These are phyloP conservation scores for Bimastos eiseni DNA, from an alignment of 2,888 invertebrate genomes.

Conservation along the genomic window DNA sequence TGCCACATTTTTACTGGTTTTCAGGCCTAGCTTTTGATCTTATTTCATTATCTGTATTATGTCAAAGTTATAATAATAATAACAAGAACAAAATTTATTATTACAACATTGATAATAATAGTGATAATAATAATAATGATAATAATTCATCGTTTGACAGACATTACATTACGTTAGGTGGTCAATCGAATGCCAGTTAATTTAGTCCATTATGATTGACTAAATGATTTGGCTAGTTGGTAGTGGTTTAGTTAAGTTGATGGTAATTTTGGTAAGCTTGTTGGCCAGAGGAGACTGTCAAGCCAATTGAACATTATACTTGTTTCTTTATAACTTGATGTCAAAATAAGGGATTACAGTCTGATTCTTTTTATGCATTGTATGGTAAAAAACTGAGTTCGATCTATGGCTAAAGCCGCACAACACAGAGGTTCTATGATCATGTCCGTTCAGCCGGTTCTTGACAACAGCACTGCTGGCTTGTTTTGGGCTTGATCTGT, in stretches of 20 bases:
- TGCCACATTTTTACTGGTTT: too few species aligned
- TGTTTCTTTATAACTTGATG: not conserved
- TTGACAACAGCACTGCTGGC: not conserved
- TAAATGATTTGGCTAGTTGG: not conserved
- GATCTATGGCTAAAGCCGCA: not conserved
- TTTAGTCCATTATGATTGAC: not conserved
- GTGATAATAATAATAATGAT: too few species aligned
- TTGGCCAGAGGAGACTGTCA: not conserved
- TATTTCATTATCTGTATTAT: too few species aligned
- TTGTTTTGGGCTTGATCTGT: not conserved
- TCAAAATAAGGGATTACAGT: not conserved
- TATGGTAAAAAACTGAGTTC: not conserved
- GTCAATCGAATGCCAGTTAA: too few species aligned
- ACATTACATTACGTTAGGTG: too few species aligned
- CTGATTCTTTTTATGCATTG: not conserved
- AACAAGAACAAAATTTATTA: too few species aligned
- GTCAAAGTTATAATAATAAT: too few species aligned
- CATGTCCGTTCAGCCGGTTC: not conserved
- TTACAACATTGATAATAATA: too few species aligned
- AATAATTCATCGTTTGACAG: too few species aligned
- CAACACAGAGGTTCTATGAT: not conserved
- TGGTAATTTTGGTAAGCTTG: not conserved
- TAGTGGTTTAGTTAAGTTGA: not conserved
- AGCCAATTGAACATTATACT: not conserved
- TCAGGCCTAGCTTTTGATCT: too few species aligned